These are phyloP conservation scores for Meiosimyza platycephala DNA, from an alignment of 2,888 invertebrate species.

Conservation along the genomic window DNA sequence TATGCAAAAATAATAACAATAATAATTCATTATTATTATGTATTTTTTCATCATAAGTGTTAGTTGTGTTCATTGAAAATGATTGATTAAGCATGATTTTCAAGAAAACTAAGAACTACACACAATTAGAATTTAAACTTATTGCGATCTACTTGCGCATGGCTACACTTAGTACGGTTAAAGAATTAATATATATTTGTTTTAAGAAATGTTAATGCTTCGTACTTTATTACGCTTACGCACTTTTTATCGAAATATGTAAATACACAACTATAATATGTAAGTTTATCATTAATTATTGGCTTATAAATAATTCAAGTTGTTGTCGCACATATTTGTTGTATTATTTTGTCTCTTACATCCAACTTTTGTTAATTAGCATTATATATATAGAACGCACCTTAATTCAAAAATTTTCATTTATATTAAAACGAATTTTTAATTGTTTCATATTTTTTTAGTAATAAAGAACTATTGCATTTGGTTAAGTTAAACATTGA, in stretches of 20 bases:
- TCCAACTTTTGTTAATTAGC: slow-evolving; percentile 6
- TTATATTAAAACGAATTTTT: neutral
- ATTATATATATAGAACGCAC: slow-evolving; percentile 6
- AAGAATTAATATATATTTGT: slow-evolving; percentile 3
- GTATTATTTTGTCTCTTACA: neutral
- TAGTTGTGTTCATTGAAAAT: slow-evolving; percentile 1
- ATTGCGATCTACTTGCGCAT: slow-evolving; percentile 10
- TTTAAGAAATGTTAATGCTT: no score
- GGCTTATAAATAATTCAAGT: slow-evolving; percentile 19
- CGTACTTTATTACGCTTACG: no score
- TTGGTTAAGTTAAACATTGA: neutral
- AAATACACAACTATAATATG: slow-evolving; percentile 9
- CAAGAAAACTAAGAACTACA: slow-evolving; percentile 12
- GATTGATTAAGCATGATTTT: slow-evolving; percentile 13
- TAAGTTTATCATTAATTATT: slow-evolving; percentile 11
- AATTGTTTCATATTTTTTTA: neutral
- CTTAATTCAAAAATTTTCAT: slow-evolving; percentile 1
- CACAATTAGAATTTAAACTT: slow-evolving; percentile 5
- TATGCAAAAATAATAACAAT: neutral
- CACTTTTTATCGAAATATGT: neutral
- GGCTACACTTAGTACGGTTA: slow-evolving; percentile 12
- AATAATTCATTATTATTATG: neutral
- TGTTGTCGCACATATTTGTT: neutral
- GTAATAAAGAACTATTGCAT: slow-evolving; percentile 18
- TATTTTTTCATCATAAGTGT: slow-evolving; percentile 1